Base-by-base conservation (phyloP, 2,797 vertebrate species). In the Erpetoichthys calabaricus region DNA sequence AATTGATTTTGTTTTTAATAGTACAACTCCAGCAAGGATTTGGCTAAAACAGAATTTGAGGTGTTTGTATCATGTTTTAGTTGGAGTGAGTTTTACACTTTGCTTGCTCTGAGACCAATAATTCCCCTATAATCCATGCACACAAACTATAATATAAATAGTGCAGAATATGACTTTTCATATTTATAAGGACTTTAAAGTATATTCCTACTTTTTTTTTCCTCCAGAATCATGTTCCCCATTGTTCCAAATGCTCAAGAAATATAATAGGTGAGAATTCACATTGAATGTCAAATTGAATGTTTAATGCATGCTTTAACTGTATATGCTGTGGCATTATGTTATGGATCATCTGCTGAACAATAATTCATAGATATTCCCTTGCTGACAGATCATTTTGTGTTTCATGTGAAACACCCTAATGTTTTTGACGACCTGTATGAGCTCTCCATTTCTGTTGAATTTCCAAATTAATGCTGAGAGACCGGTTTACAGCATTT, bases 391-490 rank as follows among this genome's bases (percentile, higher is more conserved):
- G 73, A 70, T 63, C 70, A 68, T 69, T 78, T 58, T 59, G 62
- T 65, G 71, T 71, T 80, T 73, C 73, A 64, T 60, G 73, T 66
- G 59, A 73, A 64, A 77, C 62, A 63, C 62, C 61, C 65, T 73
- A 68, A 79, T 70, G 75, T 64, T 79, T 77, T 57, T 74, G 76
- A 82, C 70, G 75, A 79, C 64, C 68, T 67, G 66, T 68, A 75
- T 61, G 72, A 65, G 75, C 73, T 76, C 77, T 73, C 77, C 66
- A 73, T 73, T 78, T 78, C 74, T 73, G 72, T 69, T 74, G 72
- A 77, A 80, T 70, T 72, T 75, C 74, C 70, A 76, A 75, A 78
- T 80, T 72, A 78, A 79, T 73, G 67, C 72, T 76, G 68, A 79
- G 54, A 60, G 74, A 70, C 66, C 61, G 75, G 71, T 79, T 77